Conservation (phyloP, 2,888 invertebrate genomes). For the Polydrusus tereticollis region DNA sequence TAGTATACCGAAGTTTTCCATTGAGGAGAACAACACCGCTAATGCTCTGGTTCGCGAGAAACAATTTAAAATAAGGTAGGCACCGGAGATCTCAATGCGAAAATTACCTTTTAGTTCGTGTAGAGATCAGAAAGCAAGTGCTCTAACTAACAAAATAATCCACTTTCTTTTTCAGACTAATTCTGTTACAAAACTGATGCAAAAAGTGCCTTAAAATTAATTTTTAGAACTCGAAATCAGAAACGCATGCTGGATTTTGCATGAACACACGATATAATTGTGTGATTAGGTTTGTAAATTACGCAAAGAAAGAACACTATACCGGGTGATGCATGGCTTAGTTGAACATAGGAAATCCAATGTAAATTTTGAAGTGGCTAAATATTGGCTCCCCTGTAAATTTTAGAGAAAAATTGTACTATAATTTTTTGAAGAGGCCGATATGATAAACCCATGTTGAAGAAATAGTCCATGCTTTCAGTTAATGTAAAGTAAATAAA, state of each 20-base stretch:
- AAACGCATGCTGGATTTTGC: not conserved
- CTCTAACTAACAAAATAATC: slow-evolving; percentile 1
- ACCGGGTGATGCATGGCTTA: too few species aligned
- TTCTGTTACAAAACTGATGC: not conserved
- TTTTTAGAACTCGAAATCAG: not conserved
- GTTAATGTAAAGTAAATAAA: too few species aligned
- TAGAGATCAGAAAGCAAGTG: not conserved
- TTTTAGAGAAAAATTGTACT: too few species aligned
- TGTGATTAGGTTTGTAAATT: not conserved
- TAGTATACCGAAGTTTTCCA: too few species aligned
- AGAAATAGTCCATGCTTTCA: too few species aligned
- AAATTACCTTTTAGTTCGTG: not conserved
- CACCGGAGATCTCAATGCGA: not conserved
- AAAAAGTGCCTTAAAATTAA: not conserved
- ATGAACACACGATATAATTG: not conserved
- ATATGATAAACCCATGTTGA: too few species aligned
- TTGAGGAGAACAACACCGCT: too few species aligned
- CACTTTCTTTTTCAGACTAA: not conserved
- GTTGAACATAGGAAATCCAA: not conserved
- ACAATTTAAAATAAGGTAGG: too few species aligned
- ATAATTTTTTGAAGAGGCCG: too few species aligned
- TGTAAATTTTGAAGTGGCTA: not conserved
- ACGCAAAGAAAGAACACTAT: not conserved
- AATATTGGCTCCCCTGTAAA: too few species aligned
- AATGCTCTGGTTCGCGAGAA: too few species aligned